Conservation (phyloP, 2,888 invertebrate genomes). For the Ichneumon xanthorius region DNA sequence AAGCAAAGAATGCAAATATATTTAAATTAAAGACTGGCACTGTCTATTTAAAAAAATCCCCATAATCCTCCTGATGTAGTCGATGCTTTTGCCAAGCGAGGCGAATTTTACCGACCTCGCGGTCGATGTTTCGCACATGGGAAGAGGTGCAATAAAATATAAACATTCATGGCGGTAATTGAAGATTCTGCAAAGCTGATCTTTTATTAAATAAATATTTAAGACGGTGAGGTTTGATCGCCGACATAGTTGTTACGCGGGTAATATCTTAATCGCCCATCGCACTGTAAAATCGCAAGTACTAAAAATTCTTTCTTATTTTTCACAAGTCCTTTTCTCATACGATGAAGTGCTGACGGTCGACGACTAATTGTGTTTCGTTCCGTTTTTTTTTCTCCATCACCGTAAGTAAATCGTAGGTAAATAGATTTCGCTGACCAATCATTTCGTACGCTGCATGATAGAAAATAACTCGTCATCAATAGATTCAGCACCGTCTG, state of each 20-base stretch:
- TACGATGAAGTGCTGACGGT: neutral
- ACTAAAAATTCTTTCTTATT: neutral
- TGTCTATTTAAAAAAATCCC: conserved; percentile 4
- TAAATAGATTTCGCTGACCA: conserved; percentile 65
- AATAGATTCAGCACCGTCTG: neutral
- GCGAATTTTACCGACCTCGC: neutral
- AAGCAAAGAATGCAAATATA: conserved; percentile 60
- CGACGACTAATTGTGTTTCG: neutral
- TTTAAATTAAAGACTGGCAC: conserved; percentile 56
- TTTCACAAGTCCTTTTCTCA: neutral
- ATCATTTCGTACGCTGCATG: conserved; percentile 57
- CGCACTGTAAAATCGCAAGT: conserved; percentile 3
- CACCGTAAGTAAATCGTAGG: neutral
- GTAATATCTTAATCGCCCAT: conserved; percentile 7
- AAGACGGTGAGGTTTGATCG: conserved; percentile 71
- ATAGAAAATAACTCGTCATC: conserved; percentile 28
- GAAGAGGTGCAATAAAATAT: conserved; percentile 8
- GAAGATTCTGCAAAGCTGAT: conserved; percentile 45
- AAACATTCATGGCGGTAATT: neutral
- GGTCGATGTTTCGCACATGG: neutral
- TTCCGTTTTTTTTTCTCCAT: neutral
- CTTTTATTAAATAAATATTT: conserved; percentile 78
- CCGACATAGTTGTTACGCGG: conserved; percentile 60
- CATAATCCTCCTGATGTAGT: neutral
- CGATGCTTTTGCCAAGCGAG: neutral